Base-by-base conservation (phyloP, 2,113 vertebrate species). In the Pyrgilauda ruficollis region DNA sequence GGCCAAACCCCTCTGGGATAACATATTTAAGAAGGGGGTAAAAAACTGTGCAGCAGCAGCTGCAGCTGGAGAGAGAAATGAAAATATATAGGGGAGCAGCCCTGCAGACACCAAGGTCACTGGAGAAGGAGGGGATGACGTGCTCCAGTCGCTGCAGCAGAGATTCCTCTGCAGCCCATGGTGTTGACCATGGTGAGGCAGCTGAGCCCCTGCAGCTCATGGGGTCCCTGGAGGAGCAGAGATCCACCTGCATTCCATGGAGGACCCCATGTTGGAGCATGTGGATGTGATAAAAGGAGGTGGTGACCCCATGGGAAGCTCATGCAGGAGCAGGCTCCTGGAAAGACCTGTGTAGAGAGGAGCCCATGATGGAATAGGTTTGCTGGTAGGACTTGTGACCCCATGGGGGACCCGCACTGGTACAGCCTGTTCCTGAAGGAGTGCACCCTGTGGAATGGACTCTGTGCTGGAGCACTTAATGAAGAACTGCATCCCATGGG, bases 371-470 rank as follows among this genome's bases (percentile, higher is more conserved):
- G 43, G 27, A 75, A 14, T 8, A 39, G 19, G 26, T 75, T 75
- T 55, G 28, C n/a, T 47, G n/a, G 7, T 6, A 46, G 47, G 33
- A n/a, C 7, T 30, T 16, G 8, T 46, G 74, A 53, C 5, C 8
- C 33, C 4, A 2, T 87, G 1, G 3, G 27, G 4, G 5, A 19
- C 15, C 3, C n/a, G 33, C 0, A 0, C 8, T 49, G 41, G 26
- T 37, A 26, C 6, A 63, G 22, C 31, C 13, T 53, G 9, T 6
- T 43, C 31, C 15, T 56, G 49, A 56, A 44, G 22, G 27, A 24
- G 8, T 63, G 18, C 12, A 49, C 15, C 10, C 30, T 41, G 7
- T 28, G 39, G n/a, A 39, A 55, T 7, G 17, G 26, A 53, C 18
- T 56, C 17, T 11, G 1, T 5, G 10, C 19, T 35, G 15, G 18